These are phyloP conservation scores for Tachuris rubrigastra DNA, from an alignment of 2,113 vertebrate genomes.

Conservation along the genomic window DNA sequence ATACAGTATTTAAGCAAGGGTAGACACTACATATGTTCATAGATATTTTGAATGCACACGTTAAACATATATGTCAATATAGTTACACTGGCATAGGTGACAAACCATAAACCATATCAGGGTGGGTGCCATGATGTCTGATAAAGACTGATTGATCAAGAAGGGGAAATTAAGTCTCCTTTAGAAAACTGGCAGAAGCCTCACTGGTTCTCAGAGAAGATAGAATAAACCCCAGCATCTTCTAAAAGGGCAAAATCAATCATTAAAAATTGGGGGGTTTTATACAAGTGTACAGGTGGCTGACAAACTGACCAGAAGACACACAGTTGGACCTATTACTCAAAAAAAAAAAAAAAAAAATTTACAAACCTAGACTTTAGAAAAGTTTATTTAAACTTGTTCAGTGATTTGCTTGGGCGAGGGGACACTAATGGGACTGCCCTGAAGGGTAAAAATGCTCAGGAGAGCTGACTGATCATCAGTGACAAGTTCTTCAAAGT, in stretches of 20 bases:
- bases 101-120: background rate
- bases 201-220: background rate
- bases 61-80: background rate
- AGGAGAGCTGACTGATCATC: background rate
- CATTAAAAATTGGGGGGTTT: background rate
- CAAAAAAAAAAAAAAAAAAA: background rate
- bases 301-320: background rate
- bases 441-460: background rate
- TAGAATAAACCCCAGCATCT: background rate
- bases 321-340: background rate
- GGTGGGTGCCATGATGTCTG: background rate
- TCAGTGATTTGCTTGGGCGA: background rate
- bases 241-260: background rate
- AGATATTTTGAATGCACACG: background rate
- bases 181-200: background rate
- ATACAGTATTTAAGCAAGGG: background rate
- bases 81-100: background rate
- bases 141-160: background rate
- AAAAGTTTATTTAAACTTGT: background rate
- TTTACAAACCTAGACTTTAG: background rate
- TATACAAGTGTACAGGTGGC: background rate
- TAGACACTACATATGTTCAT: background rate
- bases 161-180: background rate
- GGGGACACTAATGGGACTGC: background rate
- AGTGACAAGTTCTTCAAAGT: background rate